Conservation (phyloP, 2,888 invertebrate genomes). For the Cryptocheilus praepositus region DNA sequence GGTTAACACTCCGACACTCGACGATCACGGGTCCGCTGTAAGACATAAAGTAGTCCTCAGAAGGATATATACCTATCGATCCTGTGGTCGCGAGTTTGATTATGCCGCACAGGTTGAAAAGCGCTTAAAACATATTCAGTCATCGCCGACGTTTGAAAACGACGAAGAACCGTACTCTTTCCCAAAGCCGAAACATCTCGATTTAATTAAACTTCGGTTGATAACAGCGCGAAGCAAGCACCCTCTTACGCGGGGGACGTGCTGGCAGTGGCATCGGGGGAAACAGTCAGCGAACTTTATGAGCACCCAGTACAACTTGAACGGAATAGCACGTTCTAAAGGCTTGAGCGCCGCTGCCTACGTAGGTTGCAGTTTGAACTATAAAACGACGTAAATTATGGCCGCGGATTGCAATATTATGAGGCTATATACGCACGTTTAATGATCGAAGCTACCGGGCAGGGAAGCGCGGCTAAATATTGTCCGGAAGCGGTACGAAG, state of each 20-base stretch:
- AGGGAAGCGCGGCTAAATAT: conserved; percentile 66
- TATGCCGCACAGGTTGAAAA: too few relatives aligned
- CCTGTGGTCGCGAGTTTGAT: too few relatives aligned
- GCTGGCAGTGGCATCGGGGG: conserved; percentile 36
- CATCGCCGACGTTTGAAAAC: not conserved
- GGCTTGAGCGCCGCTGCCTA: conserved; percentile 66
- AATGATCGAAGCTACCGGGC: conserved; percentile 74
- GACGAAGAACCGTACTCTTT: not conserved
- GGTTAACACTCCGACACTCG: too few relatives aligned
- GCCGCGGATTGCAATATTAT: conserved; percentile 75
- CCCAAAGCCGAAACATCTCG: not conserved
- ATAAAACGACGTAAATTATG: conserved; percentile 75
- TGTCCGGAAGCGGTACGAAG: conserved; percentile 65
- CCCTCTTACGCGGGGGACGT: conserved; percentile 21
- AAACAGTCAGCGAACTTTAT: conserved; percentile 68
- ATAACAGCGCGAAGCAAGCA: conserved; percentile 33
- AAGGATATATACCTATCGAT: too few relatives aligned
- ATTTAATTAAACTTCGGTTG: conserved; percentile 26
- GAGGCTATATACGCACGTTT: conserved; percentile 75
- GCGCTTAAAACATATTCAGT: too few relatives aligned
- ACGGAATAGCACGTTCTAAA: conserved; percentile 68
- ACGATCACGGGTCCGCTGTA: too few relatives aligned
- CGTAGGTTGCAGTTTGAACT: conserved; percentile 74
- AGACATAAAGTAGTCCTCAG: too few relatives aligned
- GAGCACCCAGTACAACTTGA: conserved; percentile 70